These are phyloP conservation scores for Caenorhabditis elegans DNA, from an alignment of 1,140 invertebrate genomes.

Conservation along the genomic window DNA sequence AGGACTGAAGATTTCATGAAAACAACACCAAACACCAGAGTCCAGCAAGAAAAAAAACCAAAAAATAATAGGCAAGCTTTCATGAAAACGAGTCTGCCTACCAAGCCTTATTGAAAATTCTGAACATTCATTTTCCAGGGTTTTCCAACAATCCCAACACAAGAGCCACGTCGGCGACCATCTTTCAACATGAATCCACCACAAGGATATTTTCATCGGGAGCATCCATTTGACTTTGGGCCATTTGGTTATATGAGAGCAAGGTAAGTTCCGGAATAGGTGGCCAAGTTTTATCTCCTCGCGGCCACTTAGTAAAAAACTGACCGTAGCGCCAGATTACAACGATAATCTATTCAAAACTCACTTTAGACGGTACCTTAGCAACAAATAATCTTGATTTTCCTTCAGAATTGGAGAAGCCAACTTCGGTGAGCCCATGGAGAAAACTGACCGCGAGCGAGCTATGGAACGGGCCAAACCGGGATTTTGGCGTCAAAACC, in stretches of 20 bases:
- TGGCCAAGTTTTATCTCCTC: no score
- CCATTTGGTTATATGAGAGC: not conserved
- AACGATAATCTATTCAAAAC: no score
- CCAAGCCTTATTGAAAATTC: no score
- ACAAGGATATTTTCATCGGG: not conserved
- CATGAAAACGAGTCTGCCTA: no score
- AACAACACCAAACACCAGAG: no score
- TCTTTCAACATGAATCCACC: conserved; percentile 9
- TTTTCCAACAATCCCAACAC: not conserved
- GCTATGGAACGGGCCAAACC: not conserved
- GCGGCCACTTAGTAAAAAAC: no score
- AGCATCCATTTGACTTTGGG: conserved; percentile 17
- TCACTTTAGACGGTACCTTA: no score
- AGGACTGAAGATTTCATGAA: no score
- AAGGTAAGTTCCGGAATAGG: not conserved
- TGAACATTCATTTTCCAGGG: not conserved
- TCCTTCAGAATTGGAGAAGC: not conserved
- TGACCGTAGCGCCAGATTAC: no score
- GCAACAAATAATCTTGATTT: no score
- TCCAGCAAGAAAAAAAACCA: not conserved
- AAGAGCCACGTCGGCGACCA: not conserved
- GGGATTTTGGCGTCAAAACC: conserved; percentile 6
- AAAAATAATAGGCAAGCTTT: no score
- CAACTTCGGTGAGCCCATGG: not conserved
- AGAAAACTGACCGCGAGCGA: not conserved